Conservation (phyloP, 2,888 invertebrate genomes). For the Molorchus minor region DNA sequence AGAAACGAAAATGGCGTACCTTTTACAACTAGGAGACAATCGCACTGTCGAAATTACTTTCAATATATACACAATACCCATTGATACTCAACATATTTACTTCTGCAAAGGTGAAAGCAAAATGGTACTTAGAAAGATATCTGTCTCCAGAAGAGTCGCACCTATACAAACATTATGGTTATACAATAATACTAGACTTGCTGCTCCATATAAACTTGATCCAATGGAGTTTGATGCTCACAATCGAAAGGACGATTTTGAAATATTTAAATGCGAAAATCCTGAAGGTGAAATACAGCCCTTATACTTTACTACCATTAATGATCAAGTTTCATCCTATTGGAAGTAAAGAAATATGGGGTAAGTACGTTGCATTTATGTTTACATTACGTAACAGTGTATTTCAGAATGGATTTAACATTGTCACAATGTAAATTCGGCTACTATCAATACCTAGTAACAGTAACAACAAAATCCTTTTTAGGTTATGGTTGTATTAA, state of each 20-base stretch:
- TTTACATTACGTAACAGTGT: neutral
- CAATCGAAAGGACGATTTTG: constrained; percentile 52
- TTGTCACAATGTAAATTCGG: too few species aligned
- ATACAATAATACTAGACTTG: constrained; percentile 56
- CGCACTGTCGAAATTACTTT: constrained; percentile 56
- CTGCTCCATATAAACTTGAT: constrained; percentile 52
- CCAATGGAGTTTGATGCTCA: constrained; percentile 43
- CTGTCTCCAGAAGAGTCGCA: constrained; percentile 54
- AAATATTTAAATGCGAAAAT: constrained; percentile 58
- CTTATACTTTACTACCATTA: constrained; percentile 51
- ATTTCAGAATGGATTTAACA: too few species aligned
- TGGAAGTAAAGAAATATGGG: too few species aligned
- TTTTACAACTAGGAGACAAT: constrained; percentile 55
- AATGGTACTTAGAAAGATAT: constrained; percentile 50
- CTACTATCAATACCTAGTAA: too few species aligned
- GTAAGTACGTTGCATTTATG: neutral
- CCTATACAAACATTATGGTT: constrained; percentile 59
- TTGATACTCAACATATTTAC: constrained; percentile 34
- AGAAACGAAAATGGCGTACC: constrained; percentile 55
- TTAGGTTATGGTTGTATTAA: constrained; percentile 26
- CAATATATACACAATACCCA: constrained; percentile 45
- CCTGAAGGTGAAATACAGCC: constrained; percentile 51
- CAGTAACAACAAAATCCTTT: neutral
- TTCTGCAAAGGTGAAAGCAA: constrained; percentile 29
- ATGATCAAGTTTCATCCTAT: constrained; percentile 61